These are phyloP conservation scores for Xanthia icteritia DNA, from an alignment of 2,888 invertebrate species.

Conservation along the genomic window DNA sequence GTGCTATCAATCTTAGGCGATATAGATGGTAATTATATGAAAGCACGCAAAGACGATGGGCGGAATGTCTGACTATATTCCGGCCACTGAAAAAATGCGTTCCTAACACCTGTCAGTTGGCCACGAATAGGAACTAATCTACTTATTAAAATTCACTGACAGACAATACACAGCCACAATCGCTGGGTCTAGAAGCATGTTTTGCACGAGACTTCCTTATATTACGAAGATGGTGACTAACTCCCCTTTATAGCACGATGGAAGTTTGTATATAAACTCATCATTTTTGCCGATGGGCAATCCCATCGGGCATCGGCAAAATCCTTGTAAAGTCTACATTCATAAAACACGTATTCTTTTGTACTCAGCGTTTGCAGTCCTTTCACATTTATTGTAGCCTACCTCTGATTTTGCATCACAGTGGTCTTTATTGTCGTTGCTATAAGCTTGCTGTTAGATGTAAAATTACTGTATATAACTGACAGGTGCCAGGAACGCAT, in stretches of 20 bases:
- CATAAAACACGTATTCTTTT: neutral
- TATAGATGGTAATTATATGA: neutral
- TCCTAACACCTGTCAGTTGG: neutral
- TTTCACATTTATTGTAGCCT: too few relatives aligned
- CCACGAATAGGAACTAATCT: neutral
- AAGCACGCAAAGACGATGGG: constrained; percentile 1
- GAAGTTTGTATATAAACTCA: neutral
- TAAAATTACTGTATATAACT: too few relatives aligned
- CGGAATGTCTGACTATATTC: neutral
- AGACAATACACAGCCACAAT: too few relatives aligned
- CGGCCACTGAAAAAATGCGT: neutral
- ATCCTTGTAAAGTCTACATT: neutral
- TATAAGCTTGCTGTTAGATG: too few relatives aligned
- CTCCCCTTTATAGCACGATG: too few relatives aligned
- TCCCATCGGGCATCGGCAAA: too few relatives aligned
- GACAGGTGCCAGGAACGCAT: too few relatives aligned
- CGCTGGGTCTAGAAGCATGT: neutral
- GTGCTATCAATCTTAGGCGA: neutral
- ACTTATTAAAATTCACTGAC: neutral
- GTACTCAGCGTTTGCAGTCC: too few relatives aligned
- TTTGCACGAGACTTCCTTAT: neutral
- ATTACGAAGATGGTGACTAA: too few relatives aligned
- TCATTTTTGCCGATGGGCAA: neutral
- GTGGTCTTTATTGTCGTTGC: neutral
- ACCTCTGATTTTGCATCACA: neutral